Conservation (phyloP, 1,140 invertebrate species). For the Chelonus insularis region DNA sequence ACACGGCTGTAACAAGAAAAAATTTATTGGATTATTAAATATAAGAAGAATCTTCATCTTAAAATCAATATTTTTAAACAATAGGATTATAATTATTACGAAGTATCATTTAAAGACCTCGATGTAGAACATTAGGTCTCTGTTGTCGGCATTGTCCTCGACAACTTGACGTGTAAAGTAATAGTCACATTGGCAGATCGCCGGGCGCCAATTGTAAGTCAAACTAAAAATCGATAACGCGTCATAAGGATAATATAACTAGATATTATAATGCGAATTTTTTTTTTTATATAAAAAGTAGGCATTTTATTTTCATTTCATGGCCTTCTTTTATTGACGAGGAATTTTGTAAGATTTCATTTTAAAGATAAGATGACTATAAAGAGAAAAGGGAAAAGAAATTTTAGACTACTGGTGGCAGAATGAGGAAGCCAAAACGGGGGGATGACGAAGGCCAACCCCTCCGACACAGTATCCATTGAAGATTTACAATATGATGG, state of each 20-base stretch:
- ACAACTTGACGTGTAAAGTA: background rate
- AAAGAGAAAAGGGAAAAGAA: constrained; percentile 8
- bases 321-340: no score
- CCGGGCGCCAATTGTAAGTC: constrained; percentile 21
- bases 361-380: background rate
- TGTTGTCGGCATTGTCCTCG: background rate
- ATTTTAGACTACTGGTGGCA: constrained; percentile 14
- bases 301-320: background rate
- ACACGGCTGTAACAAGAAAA: constrained; percentile 69
- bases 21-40: constrained; percentile 11
- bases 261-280: background rate
- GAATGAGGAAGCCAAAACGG: constrained; percentile 13
- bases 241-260: constrained; percentile 13
- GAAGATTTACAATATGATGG: constrained; percentile 40
- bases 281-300: background rate
- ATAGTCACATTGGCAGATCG: constrained; percentile 20
- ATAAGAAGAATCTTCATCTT: background rate
- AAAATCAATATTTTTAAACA: no score
- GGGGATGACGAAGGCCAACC: constrained; percentile 35
- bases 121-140: no score
- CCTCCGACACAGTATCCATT: constrained; percentile 32
- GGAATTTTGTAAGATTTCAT: no score
- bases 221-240: constrained; percentile 29
- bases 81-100: no score
- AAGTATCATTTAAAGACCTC: no score